Evolutionary conservation across 2,888 invertebrate genomes (phyloP), one percentile per base, ranked within the genome.

Genomic region (Digitonthophagus gazella): DNA sequence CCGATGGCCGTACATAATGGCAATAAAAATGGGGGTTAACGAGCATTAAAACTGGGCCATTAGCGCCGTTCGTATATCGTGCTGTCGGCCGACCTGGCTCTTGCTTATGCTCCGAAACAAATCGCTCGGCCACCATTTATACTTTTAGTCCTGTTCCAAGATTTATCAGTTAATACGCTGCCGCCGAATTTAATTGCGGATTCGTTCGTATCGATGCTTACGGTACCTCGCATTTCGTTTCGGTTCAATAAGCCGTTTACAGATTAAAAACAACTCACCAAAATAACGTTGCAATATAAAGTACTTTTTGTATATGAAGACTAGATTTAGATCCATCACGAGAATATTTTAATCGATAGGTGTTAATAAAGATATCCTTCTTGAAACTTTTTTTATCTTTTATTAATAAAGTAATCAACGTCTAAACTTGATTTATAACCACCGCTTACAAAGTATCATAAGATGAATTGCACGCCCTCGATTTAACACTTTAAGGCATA

Each of bases 21-120:
- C 71, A 75, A 75, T 75, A 75, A 75, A 74, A 74, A 74, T 73
- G 74, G 67, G 72, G 73, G 73, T 75, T 75, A 75, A 74, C 74
- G 75, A 75, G 74, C 74, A 75, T 75, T 75, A 75, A 74, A 75
- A 75, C 74, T 75, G 72, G 71, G 71, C 74, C 74, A 75, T 75
- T 75, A 75, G 74, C 74, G 72, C 70, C 71, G 71, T 72, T 68
- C 73, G 74, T 74, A 73, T 72, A 74, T 74, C 72, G 72, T 72
- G 58, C 66, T 65, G 58, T 67, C 66, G 64, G 64, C 63, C 69
- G 65, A 68, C 61, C 61, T 44, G 28, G 28, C 28, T 54, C 68
- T 67, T 70, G 70, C 66, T 70, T 70, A 70, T 70, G 63, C 68
- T 67, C 20, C 68, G 65, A 70, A 70, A 70, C 70, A 70, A 70